These are phyloP conservation scores for Pteropus alecto DNA, from an alignment of 2,113 vertebrate species.

Conservation along the genomic window DNA sequence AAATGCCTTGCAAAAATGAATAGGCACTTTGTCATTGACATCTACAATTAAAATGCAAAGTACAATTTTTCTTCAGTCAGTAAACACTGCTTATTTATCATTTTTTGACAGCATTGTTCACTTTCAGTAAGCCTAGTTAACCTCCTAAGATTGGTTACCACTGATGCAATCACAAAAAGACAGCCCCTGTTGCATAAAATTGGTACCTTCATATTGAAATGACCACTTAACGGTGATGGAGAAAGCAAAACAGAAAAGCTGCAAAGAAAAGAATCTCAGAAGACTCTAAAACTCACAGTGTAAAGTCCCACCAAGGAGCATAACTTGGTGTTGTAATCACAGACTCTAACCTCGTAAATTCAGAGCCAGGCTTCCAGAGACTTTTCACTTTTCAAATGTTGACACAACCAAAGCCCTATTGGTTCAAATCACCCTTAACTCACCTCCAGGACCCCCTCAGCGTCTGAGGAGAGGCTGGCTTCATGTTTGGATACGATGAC, in stretches of 20 bases:
- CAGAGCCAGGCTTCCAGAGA: not conserved
- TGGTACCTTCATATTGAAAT: slow-evolving; percentile 59
- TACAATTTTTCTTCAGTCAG: slow-evolving; percentile 60
- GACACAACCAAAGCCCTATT: not conserved
- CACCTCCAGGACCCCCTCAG: slow-evolving; percentile 85
- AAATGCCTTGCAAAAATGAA: slow-evolving; percentile 72
- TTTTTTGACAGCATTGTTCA: slow-evolving; percentile 68
- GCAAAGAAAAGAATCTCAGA: not conserved
- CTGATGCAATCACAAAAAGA: slow-evolving; percentile 65
- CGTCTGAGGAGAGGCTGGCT: slow-evolving; percentile 89
- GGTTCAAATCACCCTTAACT: slow-evolving; percentile 58
- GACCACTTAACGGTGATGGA: slow-evolving; percentile 48
- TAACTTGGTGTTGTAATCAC: not conserved
- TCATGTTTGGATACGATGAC: slow-evolving; percentile 90
- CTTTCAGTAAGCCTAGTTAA: slow-evolving; percentile 71
- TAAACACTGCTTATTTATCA: slow-evolving; percentile 72
- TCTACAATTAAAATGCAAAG: slow-evolving; percentile 75
- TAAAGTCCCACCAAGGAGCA: not conserved
- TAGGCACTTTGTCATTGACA: slow-evolving; percentile 67
- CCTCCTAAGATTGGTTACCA: slow-evolving; percentile 62
- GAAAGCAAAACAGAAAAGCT: slow-evolving; percentile 52
- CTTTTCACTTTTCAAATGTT: not conserved
- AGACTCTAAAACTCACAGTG: not conserved
- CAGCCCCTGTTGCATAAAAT: slow-evolving; percentile 61
- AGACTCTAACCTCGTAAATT: not conserved